A percentile compares a stretch with the other conserved stretches of the same genome.
phyloP scores from a whole-genome alignment of 2,113 vertebrate species.

The Zosterops borbonicus region DNA sequence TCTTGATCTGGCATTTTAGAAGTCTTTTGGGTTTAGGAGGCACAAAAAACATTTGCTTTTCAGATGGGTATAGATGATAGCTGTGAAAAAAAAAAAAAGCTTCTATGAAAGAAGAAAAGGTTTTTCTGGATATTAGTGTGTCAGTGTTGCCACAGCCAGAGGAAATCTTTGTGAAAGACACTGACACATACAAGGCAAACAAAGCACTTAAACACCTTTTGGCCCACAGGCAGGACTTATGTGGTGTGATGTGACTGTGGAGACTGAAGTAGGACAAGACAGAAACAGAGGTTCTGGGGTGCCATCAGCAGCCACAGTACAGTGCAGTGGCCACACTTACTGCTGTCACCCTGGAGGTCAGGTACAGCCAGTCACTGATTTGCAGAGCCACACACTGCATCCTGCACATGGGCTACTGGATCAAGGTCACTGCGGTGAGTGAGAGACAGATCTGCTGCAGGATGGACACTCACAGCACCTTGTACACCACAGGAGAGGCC shows the following conservation, averaged over 20 bases:
- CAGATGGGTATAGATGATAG: not conserved
- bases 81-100: not conserved
- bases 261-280: not conserved
- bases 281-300: not conserved
- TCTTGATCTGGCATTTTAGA: not conserved
- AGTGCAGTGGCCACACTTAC: rapidly evolving
- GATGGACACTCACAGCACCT: not conserved
- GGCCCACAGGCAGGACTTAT: not conserved
- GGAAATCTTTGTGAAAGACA: not conserved
- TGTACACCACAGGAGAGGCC: not conserved
- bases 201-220: not conserved
- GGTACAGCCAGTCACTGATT: not conserved
- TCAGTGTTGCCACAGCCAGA: not conserved
- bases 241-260: not conserved
- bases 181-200: not conserved
- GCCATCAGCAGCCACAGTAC: rapidly evolving
- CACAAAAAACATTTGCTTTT: not conserved
- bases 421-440: too few species aligned
- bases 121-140: not conserved
- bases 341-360: not conserved
- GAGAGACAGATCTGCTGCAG: not conserved
- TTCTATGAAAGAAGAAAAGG: not conserved
- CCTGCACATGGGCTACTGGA: not conserved
- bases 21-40: not conserved
- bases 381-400: not conserved